Evolutionary conservation across 1,140 invertebrate genomes (phyloP), one percentile per base, ranked within the genome.

Genomic region (Orius insidiosus): DNA sequence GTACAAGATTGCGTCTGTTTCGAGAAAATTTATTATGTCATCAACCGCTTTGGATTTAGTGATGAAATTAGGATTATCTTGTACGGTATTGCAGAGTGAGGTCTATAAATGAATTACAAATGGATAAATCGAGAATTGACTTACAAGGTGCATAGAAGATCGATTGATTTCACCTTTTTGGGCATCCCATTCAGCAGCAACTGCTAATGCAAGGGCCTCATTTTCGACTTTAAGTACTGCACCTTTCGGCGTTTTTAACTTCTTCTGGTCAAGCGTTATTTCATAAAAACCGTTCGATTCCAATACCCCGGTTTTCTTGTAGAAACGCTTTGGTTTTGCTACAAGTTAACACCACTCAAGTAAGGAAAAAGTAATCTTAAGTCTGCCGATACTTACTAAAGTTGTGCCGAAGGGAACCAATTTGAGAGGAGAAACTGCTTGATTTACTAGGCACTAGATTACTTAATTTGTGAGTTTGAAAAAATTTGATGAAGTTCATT

Each of bases 141-240:
- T 67, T 72, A 88, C 85, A 64, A 96, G 66, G 63, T 94, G 87
- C 89, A 95, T 94, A 45, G 69, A 72, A 47, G 78, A 75, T 55
- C 75, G 75, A 46, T 79, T 63, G 47, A 97, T 84, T 47, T 68
- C 67, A 32, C 82, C 71, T 50, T 76, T 73, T 60, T 96, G 89
- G n/a, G 75, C 65, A 55, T 86, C 76, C 85, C 92, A 97, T 71
- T 97, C 92, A 39, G 79, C 72, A 3, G 88, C 86, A 33, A 97
- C 73, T 10, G 85, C 87, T 46, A 93, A 66, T 10, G 92, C 92
- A 31, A 98, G 63, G n/a, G 78, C 72, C 66, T 95, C 85, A 63
- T 74, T 89, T 18, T 76, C 69, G 1, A 94, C 76, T 55, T 71
- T 67, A 54, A 94, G 80, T 9, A 79, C 56, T 46, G 74, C 69